Base-by-base conservation (phyloP, 1,140 invertebrate species). In the Wasmannia auropunctata region DNA sequence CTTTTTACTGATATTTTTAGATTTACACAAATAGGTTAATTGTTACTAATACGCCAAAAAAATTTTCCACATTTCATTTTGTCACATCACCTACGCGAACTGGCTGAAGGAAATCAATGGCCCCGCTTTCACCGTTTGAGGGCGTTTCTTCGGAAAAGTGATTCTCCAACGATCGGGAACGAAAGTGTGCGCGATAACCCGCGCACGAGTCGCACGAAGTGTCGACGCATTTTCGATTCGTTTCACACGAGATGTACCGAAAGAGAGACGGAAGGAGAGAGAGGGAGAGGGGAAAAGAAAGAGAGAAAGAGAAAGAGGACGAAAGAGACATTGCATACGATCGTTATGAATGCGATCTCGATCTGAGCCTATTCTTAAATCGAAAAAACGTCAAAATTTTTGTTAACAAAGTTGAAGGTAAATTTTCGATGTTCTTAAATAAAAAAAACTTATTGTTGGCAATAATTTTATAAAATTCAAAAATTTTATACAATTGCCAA, bases 131-230 rank as follows among this genome's bases (percentile, higher is more conserved):
- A 90, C 88, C 88, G 86, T 89, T 87, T 37, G 87, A 90, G 88
- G 88, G 88, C 88, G 88, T 90, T 75, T 87, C 87, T 83, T 87
- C 51, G 87, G 87, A 90, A 90, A 90, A 89, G 87, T 67, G 87
- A 88, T 81, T 62, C 74, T 69, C 22, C 56, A 69, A 58, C 46
- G 43, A 54, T 6, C 43, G 58, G 49, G 77, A 86, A 88, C 77
- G 88, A 89, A 86, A 89, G 88, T 75, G 65, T 77, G 31, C 79
- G 43, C n/a, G 31, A 58, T 62, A 80, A 81, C 67, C 22, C 37
- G 49, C 6, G 49, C 67, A 62, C 65, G 34, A 69, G 65, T 56
- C 75, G 46, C 86, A 62, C 69, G 62, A 62, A 51, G 76, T 86
- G 54, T 58, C 34, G 43, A 49, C 49, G 56, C 58, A 89, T 89